Conservation (phyloP, 1,140 invertebrate species). For the Pissodes strobi region DNA sequence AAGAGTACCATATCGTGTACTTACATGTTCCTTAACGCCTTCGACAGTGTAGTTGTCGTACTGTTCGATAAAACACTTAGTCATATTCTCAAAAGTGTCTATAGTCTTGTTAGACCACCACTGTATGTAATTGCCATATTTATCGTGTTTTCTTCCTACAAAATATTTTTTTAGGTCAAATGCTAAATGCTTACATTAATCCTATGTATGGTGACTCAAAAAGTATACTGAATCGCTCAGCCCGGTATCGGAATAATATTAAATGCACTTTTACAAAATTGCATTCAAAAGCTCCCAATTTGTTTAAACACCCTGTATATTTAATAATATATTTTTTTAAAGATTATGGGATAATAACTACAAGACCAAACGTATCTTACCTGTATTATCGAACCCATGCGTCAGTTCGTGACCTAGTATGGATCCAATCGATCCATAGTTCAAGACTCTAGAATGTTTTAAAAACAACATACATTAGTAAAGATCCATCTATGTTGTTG, state of each 20-base stretch:
- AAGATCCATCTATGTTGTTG: no score
- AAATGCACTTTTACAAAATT: no score
- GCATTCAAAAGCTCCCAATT: no score
- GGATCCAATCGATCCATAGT: slow-evolving; percentile 82
- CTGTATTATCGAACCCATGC: slow-evolving; percentile 82
- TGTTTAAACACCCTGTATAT: no score
- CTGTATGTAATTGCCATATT: slow-evolving; percentile 71
- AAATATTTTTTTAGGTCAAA: no score
- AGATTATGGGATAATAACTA: no score
- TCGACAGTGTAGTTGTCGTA: slow-evolving; percentile 77
- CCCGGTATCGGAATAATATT: no score
- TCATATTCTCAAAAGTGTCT: slow-evolving; percentile 68
- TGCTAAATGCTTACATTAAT: no score
- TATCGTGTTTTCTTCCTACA: slow-evolving; percentile 72
- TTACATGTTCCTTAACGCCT: slow-evolving; percentile 64
- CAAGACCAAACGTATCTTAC: slow-evolving; percentile 56
- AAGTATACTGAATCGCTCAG: no score
- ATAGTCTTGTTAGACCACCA: slow-evolving; percentile 89
- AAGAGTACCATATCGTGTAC: slow-evolving; percentile 28
- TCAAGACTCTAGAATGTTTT: slow-evolving; percentile 65
- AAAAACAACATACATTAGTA: no score
- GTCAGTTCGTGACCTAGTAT: slow-evolving; percentile 85
- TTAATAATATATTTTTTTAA: no score
- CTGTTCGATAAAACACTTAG: slow-evolving; percentile 87
- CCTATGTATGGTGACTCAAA: no score